Percentiles rank a stretch among this genome's conserved stretches.
These are phyloP conservation scores for Eudyptes chrysolophus DNA, from an alignment of 2,113 vertebrate genomes.

Conservation along the genomic window DNA sequence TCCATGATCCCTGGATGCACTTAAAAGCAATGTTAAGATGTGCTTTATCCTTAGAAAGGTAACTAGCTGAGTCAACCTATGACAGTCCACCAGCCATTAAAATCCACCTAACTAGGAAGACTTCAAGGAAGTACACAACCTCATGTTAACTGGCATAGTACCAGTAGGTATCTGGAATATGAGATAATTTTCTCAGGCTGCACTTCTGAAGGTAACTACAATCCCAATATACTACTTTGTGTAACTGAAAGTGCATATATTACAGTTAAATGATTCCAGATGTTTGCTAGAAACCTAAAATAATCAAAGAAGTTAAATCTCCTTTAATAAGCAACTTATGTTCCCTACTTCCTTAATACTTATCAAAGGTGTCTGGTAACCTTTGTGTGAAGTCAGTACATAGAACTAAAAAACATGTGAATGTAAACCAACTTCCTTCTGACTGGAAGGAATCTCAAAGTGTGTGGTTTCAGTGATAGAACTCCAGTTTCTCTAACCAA, in stretches of 20 bases:
- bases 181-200: background rate
- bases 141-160: background rate
- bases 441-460: background rate
- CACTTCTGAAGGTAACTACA: background rate
- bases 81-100: background rate
- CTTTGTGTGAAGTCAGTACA: background rate
- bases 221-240: background rate
- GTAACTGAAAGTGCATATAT: background rate
- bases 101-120: background rate
- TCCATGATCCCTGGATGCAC: background rate
- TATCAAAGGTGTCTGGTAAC: background rate
- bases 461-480: background rate
- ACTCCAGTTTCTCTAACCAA: background rate
- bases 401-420: background rate
- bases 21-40: constrained; percentile 16
- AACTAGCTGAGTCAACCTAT: constrained; percentile 3
- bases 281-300: background rate
- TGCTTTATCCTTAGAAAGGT: background rate
- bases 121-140: background rate
- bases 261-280: background rate
- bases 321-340: background rate
- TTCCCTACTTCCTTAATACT: background rate
- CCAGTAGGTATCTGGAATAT: background rate
- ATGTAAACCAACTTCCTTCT: background rate
- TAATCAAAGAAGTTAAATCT: background rate